Conservation (phyloP, 2,113 vertebrate genomes). For the Paratilapia polleni region DNA sequence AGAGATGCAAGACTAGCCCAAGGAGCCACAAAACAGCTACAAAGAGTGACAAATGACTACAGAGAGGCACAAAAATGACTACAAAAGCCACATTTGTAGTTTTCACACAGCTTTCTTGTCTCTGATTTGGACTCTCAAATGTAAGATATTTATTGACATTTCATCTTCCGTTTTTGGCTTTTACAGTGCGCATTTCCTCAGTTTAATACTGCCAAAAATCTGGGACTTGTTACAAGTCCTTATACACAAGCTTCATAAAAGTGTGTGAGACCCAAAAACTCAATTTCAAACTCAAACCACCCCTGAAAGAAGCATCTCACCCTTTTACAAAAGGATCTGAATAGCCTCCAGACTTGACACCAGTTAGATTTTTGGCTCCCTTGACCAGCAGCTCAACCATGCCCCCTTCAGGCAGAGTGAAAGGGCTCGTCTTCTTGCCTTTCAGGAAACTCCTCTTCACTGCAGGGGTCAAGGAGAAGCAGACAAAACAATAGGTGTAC, state of each 20-base stretch:
- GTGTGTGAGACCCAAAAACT: neutral
- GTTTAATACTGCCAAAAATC: neutral
- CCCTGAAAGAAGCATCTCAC: conserved; percentile 68
- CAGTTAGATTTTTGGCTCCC: conserved; percentile 96
- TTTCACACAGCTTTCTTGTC: too few relatives aligned
- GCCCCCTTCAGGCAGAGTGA: conserved; percentile 86
- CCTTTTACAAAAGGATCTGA: conserved; percentile 98
- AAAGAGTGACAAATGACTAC: neutral
- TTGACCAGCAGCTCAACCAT: conserved; percentile 94
- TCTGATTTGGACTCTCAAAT: neutral
- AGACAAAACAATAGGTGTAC: neutral
- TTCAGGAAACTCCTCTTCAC: conserved; percentile 90
- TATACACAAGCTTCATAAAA: neutral
- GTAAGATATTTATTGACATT: neutral
- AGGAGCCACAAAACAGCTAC: neutral
- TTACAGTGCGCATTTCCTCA: neutral
- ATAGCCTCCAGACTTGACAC: conserved; percentile 92
- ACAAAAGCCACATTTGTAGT: too few relatives aligned
- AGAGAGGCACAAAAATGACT: neutral
- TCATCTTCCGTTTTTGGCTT: neutral
- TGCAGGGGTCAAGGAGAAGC: conserved; percentile 37
- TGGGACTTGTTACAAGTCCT: neutral
- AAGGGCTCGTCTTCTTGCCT: conserved; percentile 84
- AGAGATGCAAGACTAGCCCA: neutral
- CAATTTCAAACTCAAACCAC: neutral